These are phyloP conservation scores for Pseudolaguvia tuberculata DNA, from an alignment of 2,113 vertebrate species.

Conservation along the genomic window DNA sequence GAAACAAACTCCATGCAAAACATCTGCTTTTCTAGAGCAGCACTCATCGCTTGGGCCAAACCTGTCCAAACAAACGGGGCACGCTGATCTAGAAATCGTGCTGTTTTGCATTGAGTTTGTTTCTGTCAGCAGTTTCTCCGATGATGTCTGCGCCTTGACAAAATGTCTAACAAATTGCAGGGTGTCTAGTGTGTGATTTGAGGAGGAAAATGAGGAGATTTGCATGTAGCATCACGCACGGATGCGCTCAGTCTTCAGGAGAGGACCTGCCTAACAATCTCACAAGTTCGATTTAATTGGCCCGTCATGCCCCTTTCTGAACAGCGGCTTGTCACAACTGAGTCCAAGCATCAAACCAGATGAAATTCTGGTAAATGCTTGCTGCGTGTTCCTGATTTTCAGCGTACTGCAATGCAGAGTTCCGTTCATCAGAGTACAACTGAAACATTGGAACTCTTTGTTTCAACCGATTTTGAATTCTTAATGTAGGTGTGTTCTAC, in stretches of 20 bases:
- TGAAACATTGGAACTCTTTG: conserved; percentile 7
- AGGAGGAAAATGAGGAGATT: conserved; percentile 47
- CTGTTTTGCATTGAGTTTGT: conserved; percentile 6
- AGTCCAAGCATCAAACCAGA: conserved; percentile 36
- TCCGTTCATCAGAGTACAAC: background rate
- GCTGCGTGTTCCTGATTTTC: background rate
- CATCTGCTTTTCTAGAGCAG: background rate
- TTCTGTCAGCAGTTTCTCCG: conserved; percentile 4
- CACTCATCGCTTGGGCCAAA: background rate
- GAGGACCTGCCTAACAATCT: conserved; percentile 40
- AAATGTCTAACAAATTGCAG: conserved; percentile 65
- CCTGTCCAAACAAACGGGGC: background rate
- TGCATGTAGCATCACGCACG: conserved; percentile 45
- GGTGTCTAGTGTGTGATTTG: conserved; percentile 51
- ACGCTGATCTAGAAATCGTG: background rate
- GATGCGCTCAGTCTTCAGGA: conserved; percentile 25
- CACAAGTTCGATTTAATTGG: conserved; percentile 46
- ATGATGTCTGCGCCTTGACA: conserved; percentile 54
- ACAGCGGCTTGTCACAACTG: conserved; percentile 27
- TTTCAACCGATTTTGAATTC: conserved; percentile 14
- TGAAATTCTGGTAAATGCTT: conserved; percentile 5
- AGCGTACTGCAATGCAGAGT: background rate
- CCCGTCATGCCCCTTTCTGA: conserved; percentile 24
- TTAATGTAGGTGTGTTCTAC: conserved; percentile 51
- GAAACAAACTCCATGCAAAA: conserved; percentile 8